phyloP scores from a whole-genome alignment of 2,797 vertebrate species.

The Sebastolobus altivelis region DNA sequence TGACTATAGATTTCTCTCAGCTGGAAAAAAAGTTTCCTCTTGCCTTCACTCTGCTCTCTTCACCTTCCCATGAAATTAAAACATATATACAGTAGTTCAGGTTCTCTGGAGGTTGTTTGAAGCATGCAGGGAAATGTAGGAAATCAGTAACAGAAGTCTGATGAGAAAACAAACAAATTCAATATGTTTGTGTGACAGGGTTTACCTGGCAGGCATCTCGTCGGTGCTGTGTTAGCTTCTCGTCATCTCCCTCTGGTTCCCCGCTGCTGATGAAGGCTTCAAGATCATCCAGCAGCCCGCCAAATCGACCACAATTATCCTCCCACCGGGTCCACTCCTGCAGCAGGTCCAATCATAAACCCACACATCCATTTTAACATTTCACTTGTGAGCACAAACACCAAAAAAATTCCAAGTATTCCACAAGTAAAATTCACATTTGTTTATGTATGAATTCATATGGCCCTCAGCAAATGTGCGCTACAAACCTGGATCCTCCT shows the following conservation, averaged over 20 bases:
- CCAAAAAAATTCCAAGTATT: not conserved
- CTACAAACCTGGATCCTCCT: conserved; percentile 87
- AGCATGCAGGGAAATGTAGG: not conserved
- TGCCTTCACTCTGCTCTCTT: not conserved
- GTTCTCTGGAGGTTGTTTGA: not conserved
- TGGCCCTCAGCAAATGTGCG: conserved; percentile 49
- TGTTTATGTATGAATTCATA: conserved; percentile 32
- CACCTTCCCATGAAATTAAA: not conserved
- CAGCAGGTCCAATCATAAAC: conserved; percentile 31
- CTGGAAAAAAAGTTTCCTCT: conserved; percentile 1
- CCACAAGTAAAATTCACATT: conserved; percentile 14
- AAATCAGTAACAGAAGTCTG: conserved; percentile 11
- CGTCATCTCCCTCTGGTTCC: conserved; percentile 82
- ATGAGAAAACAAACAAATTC: not conserved
- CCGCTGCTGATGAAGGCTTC: conserved; percentile 80
- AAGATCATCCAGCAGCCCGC: conserved; percentile 85
- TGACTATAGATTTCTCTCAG: not conserved
- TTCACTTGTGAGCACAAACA: conserved; percentile 11
- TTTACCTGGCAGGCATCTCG: conserved; percentile 89
- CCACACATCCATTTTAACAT: conserved; percentile 6
- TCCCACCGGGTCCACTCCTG: conserved; percentile 91
- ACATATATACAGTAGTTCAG: not conserved
- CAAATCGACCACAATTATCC: conserved; percentile 77
- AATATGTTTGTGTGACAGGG: not conserved
- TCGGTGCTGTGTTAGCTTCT: conserved; percentile 73